These are phyloP conservation scores for Rhinoraja longicauda DNA, from an alignment of 2,797 vertebrate genomes.

Conservation along the genomic window DNA sequence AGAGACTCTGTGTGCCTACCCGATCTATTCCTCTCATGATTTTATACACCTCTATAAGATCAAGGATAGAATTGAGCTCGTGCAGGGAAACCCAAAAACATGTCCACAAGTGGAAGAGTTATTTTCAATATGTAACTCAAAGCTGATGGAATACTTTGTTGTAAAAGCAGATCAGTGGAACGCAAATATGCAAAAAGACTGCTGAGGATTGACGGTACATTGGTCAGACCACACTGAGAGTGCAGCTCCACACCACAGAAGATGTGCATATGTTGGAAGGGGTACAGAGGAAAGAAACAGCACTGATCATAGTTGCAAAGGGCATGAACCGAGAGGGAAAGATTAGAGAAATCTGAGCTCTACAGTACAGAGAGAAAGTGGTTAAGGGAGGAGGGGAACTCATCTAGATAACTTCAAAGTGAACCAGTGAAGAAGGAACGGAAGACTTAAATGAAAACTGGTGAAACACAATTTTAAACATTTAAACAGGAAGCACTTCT, in stretches of 20 bases:
- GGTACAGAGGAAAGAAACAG: slow-evolving; percentile 13
- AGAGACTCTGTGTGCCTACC: too few species aligned
- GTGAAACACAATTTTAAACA: slow-evolving; percentile 19
- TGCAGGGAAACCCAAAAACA: neutral
- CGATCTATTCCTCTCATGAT: too few species aligned
- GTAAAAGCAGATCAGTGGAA: neutral
- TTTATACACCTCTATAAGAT: too few species aligned
- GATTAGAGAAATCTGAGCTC: slow-evolving; percentile 11
- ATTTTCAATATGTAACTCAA: neutral
- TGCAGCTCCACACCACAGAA: neutral
- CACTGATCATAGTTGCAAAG: slow-evolving; percentile 14
- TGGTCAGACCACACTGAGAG: slow-evolving; percentile 12
- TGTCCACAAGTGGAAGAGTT: neutral
- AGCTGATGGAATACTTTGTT: neutral
- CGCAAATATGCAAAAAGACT: neutral
- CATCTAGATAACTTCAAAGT: slow-evolving; percentile 24
- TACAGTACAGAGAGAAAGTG: neutral
- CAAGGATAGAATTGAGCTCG: too few species aligned
- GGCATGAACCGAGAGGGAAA: slow-evolving; percentile 15
- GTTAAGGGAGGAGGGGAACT: slow-evolving; percentile 23
- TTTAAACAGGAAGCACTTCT: neutral
- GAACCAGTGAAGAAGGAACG: neutral
- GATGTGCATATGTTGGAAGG: slow-evolving; percentile 22
- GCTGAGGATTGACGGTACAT: neutral
- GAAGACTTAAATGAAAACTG: slow-evolving; percentile 29